Conservation (phyloP, 2,888 invertebrate genomes). For the Sicus ferrugineus region DNA sequence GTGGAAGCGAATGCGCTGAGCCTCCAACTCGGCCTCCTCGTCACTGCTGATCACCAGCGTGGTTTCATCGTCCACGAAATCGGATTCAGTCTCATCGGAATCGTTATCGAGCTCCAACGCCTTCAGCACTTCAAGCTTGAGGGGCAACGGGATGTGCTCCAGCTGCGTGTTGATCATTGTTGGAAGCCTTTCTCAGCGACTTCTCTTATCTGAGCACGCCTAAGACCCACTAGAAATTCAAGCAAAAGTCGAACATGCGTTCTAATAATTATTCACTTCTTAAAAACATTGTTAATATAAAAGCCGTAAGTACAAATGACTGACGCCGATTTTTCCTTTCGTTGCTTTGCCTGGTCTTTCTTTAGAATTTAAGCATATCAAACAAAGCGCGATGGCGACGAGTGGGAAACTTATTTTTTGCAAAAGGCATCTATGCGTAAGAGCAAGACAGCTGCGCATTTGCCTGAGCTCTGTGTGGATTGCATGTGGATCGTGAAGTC, state of each 20-base stretch:
- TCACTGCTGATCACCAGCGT: slow-evolving; percentile 55
- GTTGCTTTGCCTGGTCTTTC: slow-evolving; percentile 33
- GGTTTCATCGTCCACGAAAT: slow-evolving; percentile 49
- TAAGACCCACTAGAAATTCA: slow-evolving; percentile 36
- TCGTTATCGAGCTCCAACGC: slow-evolving; percentile 27
- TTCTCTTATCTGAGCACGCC: too few species aligned
- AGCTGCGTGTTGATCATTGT: slow-evolving; percentile 52
- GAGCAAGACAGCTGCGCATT: slow-evolving; percentile 37
- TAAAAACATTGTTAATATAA: slow-evolving; percentile 25
- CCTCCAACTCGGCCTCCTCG: slow-evolving; percentile 58
- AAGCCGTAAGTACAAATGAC: slow-evolving; percentile 48
- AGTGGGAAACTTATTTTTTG: slow-evolving; percentile 33
- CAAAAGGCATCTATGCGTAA: slow-evolving; percentile 32
- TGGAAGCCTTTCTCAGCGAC: slow-evolving; percentile 34
- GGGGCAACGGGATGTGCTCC: slow-evolving; percentile 50
- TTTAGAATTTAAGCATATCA: slow-evolving; percentile 24
- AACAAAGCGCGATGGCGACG: slow-evolving; percentile 7
- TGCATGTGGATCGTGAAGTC: slow-evolving; percentile 12
- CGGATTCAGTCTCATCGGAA: slow-evolving; percentile 38
- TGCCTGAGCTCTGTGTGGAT: slow-evolving; percentile 11
- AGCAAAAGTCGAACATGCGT: slow-evolving; percentile 19
- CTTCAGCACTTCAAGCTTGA: slow-evolving; percentile 45
- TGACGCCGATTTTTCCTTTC: slow-evolving; percentile 55
- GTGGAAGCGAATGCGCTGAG: slow-evolving; percentile 56
- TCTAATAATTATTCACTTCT: slow-evolving; percentile 20